These are phyloP conservation scores for Drosophila vallismaia DNA, from an alignment of 2,888 invertebrate genomes.

Conservation along the genomic window DNA sequence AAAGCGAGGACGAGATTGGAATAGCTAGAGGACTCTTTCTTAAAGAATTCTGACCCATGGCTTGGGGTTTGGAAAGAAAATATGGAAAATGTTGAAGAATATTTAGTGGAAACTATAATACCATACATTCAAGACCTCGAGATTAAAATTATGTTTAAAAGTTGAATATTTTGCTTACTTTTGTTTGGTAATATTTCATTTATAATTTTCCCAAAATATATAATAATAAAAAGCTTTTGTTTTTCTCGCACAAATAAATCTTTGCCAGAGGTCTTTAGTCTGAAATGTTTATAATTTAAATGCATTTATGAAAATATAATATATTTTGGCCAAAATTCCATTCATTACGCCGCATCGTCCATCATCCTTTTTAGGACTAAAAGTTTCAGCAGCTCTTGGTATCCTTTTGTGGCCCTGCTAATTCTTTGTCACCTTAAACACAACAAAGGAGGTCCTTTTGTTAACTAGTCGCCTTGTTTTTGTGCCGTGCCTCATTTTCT, in stretches of 20 bases:
- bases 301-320: background rate
- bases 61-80: background rate
- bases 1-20: conserved; percentile 49
- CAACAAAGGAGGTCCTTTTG: conserved; percentile 38
- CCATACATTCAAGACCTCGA: background rate
- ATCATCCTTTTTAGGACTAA: conserved; percentile 17
- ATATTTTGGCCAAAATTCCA: background rate
- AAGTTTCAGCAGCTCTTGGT: conserved; percentile 6
- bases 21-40: conserved; percentile 34
- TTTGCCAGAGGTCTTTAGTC: background rate
- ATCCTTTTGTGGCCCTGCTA: conserved; percentile 55
- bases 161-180: no score
- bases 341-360: background rate
- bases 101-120: background rate
- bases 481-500: conserved; percentile 29
- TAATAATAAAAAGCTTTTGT: no score
- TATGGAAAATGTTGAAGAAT: background rate
- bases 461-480: conserved; percentile 39
- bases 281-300: background rate
- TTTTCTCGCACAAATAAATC: background rate
- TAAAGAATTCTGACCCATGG: background rate
- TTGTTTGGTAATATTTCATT: no score
- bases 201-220: no score
- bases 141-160: no score
- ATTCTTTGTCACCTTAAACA: conserved; percentile 70